Evolutionary conservation across 1,140 invertebrate genomes (phyloP), one percentile per base, ranked within the genome.

Genomic region (Euura saliciscinereae): DNA sequence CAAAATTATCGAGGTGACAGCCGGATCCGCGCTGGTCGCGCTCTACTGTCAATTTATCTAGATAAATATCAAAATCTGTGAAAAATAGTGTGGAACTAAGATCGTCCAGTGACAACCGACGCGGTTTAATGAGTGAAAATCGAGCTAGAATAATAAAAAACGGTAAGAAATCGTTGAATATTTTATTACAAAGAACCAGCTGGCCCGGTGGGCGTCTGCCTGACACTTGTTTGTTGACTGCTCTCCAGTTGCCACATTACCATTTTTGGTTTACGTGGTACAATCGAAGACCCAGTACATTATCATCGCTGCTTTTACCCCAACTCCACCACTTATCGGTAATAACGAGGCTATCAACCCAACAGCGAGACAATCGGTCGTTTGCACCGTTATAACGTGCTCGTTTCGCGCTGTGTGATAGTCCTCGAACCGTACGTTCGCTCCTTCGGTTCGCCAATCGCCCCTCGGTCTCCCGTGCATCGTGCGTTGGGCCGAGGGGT

Each of bases 201-300:
- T 67, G 66, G 66, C 66, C 43, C 28, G 66, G 66, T 44, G 66
- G 13, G 28, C 43, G 66, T 4, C 66, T 67, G 66, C 28, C 66
- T 67, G 66, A 67, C 66, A 67, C 66, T 67, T 67, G 66, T 67
- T 67, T 67, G 28, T 67, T 67, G 66, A 67, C 51, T 59, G 51
- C 8, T n/a, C 51, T 59, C 13, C 13, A 59, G 13, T 4, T 3
- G 3, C 0, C 51, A 59, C 8, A 8, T 59, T 59, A 11, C 51
- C 51, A 59, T 59, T 59, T 59, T 59, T 59, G 51, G 51, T n/a
- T 8, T n/a, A 59, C 51, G 51, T 28, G 28, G 1, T 28, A 28
- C 28, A 28, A 28, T 28, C 28, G 28, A 28, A 28, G 1, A 28
- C 28, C 28, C 28, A 28, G 28, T 28, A 0, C 28, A 28, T 28